Evolutionary conservation across 53 echinoderm and acorn worm species (phyloP).

Genomic region (Astropecten irregularis): DNA sequence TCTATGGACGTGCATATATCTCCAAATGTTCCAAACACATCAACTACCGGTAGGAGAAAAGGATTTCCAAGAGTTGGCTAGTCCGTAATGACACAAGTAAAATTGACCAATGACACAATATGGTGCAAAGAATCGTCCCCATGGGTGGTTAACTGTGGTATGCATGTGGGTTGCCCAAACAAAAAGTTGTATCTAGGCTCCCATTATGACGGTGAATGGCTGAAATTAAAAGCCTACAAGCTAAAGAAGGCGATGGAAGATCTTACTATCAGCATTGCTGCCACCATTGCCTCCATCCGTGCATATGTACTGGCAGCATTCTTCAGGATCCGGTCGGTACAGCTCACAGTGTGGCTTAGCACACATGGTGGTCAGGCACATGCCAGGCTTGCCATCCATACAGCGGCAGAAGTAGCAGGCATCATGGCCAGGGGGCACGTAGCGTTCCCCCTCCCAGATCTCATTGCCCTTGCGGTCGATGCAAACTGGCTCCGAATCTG

Average conservation of each 20-base stretch:
- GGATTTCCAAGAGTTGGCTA: no score
- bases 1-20: no score
- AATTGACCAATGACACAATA: no score
- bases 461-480: slow-evolving; percentile 68
- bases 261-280: neutral
- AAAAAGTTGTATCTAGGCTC: no score
- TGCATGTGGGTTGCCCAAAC: no score
- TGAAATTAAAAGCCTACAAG: neutral
- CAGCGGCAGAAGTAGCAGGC: slow-evolving; percentile 80
- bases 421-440: slow-evolving; percentile 74
- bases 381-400: slow-evolving; percentile 62
- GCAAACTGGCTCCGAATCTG: slow-evolving; percentile 74
- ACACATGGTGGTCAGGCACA: slow-evolving; percentile 79
- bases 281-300: slow-evolving; percentile 49
- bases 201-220: no score
- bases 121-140: no score
- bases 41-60: no score
- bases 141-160: no score
- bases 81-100: no score
- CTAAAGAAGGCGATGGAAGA: neutral
- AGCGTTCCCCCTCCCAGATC: slow-evolving; percentile 67
- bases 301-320: slow-evolving; percentile 86
- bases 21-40: no score
- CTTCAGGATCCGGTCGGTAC: slow-evolving; percentile 63
- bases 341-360: slow-evolving; percentile 76